These are phyloP conservation scores for Cheiracanthium punctorium DNA, from an alignment of 2,888 invertebrate species.

Conservation along the genomic window DNA sequence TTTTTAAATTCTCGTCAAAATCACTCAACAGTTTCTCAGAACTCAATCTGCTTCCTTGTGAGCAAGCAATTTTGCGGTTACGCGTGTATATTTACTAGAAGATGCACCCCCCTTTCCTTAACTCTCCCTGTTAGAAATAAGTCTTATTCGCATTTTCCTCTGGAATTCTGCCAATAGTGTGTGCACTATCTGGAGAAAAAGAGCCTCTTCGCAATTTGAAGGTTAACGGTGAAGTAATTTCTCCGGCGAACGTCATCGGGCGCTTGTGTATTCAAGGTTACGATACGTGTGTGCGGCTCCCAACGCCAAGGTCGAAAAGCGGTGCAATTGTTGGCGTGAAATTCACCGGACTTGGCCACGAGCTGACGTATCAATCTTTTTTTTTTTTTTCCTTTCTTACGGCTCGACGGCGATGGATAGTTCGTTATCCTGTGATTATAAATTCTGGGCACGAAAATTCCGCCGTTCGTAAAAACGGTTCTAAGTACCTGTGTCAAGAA, in stretches of 20 bases:
- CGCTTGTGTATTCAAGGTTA: slow-evolving; percentile 43
- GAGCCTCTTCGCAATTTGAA: slow-evolving; percentile 44
- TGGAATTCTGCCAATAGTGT: slow-evolving; percentile 35
- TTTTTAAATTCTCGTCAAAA: too few species aligned
- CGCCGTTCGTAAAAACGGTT: too few species aligned
- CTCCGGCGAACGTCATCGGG: slow-evolving; percentile 50
- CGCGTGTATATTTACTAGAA: not conserved
- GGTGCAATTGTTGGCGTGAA: not conserved
- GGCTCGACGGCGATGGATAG: not conserved
- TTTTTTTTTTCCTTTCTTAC: too few species aligned
- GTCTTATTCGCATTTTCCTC: slow-evolving; percentile 30
- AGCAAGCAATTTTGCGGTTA: not conserved
- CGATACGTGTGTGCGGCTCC: not conserved
- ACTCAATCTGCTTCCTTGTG: too few species aligned
- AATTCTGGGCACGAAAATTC: not conserved
- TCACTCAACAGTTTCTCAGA: too few species aligned
- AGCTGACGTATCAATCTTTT: not conserved
- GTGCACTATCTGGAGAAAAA: slow-evolving; percentile 37
- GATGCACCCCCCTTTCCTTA: not conserved
- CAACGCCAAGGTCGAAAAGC: not conserved
- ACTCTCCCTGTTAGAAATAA: not conserved
- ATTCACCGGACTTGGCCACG: not conserved
- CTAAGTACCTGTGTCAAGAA: too few species aligned
- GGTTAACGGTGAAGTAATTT: slow-evolving; percentile 63
- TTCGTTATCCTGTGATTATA: not conserved